Percentiles rank a stretch among this genome's conserved stretches.
Conservation (phyloP, 1,140 invertebrate genomes). For the Pseudomyrmex flavicornis region DNA sequence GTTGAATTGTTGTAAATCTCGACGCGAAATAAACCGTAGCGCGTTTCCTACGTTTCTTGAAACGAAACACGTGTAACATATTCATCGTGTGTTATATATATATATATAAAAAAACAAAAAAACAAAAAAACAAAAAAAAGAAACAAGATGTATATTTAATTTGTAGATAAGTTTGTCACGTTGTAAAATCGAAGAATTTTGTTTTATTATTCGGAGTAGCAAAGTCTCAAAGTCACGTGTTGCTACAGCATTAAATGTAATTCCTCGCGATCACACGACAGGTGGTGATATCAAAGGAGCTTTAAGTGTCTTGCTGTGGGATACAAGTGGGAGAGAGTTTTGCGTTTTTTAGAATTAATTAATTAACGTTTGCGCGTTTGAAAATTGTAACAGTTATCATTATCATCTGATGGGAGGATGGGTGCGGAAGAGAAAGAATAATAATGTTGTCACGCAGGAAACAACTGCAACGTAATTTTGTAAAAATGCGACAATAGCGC, state of each 20-base stretch:
- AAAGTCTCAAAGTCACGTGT: conserved; percentile 19
- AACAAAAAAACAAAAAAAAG: neutral
- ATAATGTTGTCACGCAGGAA: conserved; percentile 1
- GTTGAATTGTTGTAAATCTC: conserved; percentile 11
- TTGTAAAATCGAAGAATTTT: neutral
- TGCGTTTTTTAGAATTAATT: conserved; percentile 38
- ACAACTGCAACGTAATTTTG: conserved; percentile 34
- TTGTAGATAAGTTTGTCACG: conserved; percentile 33
- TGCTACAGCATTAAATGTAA: conserved; percentile 29
- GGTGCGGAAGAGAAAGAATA: conserved; percentile 31
- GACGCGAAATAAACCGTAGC: neutral
- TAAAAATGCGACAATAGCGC: conserved; percentile 56
- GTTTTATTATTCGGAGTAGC: conserved; percentile 38
- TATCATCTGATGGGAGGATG: neutral
- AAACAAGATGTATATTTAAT: conserved; percentile 18
- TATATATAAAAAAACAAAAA: too few relatives aligned
- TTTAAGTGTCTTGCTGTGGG: conserved; percentile 63
- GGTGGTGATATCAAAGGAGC: conserved; percentile 62
- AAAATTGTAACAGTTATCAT: conserved; percentile 50
- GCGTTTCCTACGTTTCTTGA: conserved; percentile 3
- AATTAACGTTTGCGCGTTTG: conserved; percentile 13
- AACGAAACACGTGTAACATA: conserved; percentile 17
- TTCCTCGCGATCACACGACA: conserved; percentile 47
- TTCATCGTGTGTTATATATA: neutral
- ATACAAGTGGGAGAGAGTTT: conserved; percentile 10